phyloP scores from a whole-genome alignment of 1,140 invertebrate species.

The Micrasema minimum region DNA sequence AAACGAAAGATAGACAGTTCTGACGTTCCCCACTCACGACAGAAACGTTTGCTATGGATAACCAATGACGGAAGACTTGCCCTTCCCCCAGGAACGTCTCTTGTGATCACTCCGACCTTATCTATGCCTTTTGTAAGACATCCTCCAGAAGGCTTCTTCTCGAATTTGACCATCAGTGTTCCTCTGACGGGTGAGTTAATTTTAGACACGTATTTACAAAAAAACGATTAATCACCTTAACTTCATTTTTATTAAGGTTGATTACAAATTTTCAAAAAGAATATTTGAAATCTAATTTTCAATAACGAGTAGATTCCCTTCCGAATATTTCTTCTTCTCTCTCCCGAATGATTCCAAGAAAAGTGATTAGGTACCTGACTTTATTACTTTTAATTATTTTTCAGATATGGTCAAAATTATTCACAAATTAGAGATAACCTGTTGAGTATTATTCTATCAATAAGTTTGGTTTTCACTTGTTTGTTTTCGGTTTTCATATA shows the following conservation, averaged over 20 bases:
- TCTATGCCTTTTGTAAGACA: constrained; percentile 84
- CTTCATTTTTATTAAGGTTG: too few relatives aligned
- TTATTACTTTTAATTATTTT: not conserved
- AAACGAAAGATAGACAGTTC: constrained; percentile 13
- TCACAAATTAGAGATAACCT: constrained; percentile 16
- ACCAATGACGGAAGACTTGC: constrained; percentile 84
- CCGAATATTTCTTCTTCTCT: too few relatives aligned
- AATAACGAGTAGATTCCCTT: too few relatives aligned
- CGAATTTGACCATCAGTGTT: constrained; percentile 85
- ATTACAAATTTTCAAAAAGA: too few relatives aligned
- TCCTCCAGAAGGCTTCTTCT: constrained; percentile 85
- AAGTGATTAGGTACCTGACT: too few relatives aligned
- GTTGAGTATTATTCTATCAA: constrained; percentile 27
- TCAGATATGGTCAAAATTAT: constrained; percentile 22
- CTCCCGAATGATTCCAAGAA: too few relatives aligned
- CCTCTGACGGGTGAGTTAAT: constrained; percentile 84
- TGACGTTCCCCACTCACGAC: constrained; percentile 73
- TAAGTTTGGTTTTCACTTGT: not conserved
- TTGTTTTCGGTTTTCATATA: too few relatives aligned
- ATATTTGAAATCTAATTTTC: too few relatives aligned
- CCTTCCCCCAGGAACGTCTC: constrained; percentile 81
- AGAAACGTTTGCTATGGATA: constrained; percentile 84
- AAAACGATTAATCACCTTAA: too few relatives aligned
- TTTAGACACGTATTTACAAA: too few relatives aligned
- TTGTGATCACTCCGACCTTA: constrained; percentile 83